These are phyloP conservation scores for Euzophera pinguis DNA, from an alignment of 2,888 invertebrate species.

Conservation along the genomic window DNA sequence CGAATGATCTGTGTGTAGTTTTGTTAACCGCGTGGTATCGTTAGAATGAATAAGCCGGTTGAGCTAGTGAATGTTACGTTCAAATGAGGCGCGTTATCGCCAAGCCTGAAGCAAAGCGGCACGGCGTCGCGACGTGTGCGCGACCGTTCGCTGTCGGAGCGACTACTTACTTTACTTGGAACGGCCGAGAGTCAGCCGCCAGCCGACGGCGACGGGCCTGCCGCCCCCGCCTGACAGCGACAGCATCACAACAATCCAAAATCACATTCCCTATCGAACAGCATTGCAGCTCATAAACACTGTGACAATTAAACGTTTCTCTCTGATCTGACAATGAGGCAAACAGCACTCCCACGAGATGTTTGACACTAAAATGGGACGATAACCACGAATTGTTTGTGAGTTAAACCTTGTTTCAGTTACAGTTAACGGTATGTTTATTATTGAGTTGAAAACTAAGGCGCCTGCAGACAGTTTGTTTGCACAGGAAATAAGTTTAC, in stretches of 20 bases:
- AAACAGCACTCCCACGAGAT: constrained; percentile 55
- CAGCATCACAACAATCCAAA: constrained; percentile 43
- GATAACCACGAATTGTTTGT: constrained; percentile 24
- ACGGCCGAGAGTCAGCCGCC: constrained; percentile 29
- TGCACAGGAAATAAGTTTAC: too few relatives aligned
- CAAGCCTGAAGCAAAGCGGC: constrained; percentile 32
- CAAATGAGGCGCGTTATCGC: constrained; percentile 69
- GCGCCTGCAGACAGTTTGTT: too few relatives aligned
- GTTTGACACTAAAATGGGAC: constrained; percentile 45
- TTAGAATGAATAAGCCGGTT: constrained; percentile 43
- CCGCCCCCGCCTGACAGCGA: constrained; percentile 44
- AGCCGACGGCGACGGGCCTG: constrained; percentile 21
- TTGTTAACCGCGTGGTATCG: constrained; percentile 28
- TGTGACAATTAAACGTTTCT: constrained; percentile 47
- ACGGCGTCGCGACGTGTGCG: constrained; percentile 54
- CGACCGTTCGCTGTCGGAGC: constrained; percentile 56
- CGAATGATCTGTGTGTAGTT: constrained; percentile 27
- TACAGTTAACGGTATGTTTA: constrained; percentile 4
- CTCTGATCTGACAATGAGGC: constrained; percentile 38
- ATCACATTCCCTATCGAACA: constrained; percentile 66
- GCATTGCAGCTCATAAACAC: constrained; percentile 44
- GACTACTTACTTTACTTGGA: constrained; percentile 40
- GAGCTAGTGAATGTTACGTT: constrained; percentile 52
- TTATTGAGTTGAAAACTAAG: too few relatives aligned
- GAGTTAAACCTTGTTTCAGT: constrained; percentile 4